Base-by-base conservation (phyloP, 2,888 invertebrate genomes). In the Molanna angustata region DNA sequence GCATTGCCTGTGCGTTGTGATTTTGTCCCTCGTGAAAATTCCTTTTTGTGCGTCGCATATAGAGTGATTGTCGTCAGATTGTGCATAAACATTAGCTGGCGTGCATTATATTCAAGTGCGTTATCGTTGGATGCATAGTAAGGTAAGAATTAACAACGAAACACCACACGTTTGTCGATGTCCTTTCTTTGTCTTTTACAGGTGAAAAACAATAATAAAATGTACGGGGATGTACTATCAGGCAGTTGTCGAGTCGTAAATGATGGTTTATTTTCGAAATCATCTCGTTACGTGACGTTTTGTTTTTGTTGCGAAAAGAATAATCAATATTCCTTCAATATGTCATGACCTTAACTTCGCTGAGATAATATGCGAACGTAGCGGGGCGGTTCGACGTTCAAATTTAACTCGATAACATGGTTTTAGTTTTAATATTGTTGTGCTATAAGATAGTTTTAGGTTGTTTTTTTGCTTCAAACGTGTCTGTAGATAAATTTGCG, bases 311-410 rank as follows among this genome's bases (percentile, higher is more conserved):
- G 21, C 33, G 44, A 41, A 45, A 35, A 40, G 41, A 33, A 35
- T 35, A 52, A 54, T 54, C 54, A 54, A 54, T 54, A 54, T 49
- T 49, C 22, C 39, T 42, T 44, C 44, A 49, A 49, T 49, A 45
- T 53, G 49, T 49, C 43, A 21, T 54, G 54, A 54, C 54, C 48
- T 40, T 40, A 54, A 39, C 20, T 49, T 14, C 16, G 21, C n/a
- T n/a, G 51, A 33, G 40, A 46, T 46, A 40, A 52, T 52, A 39
- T 52, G 40, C 31, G 41, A 45, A 39, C 14, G 40, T 33, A 32
- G 7, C 21, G 13, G 45, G 32, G 11, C 22, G 47, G 52, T 18
- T 18, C 41, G 40, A 22, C 19, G 17, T 42, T 35, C 46, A 20
- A 42, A 20, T 13, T 14, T 21, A 4, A n/a, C n/a, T n/a, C n/a